Evolutionary conservation across 2,888 invertebrate genomes (phyloP), one percentile per base, ranked within the genome.

Genomic region (Pseudococcus longispinus): DNA sequence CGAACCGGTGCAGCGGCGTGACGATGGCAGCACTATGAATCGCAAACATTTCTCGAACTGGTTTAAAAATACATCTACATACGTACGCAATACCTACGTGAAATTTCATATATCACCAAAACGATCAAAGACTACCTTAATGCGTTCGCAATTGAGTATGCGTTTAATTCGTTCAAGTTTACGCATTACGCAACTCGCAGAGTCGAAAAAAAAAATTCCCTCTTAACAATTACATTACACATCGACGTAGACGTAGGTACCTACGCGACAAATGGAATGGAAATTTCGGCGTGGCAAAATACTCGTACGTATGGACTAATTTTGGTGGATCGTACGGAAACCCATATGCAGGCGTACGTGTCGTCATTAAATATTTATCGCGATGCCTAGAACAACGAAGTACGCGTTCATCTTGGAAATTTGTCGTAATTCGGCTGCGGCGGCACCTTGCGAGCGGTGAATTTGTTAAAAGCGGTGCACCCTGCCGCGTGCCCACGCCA

Each of bases 81-180:
- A 65, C 13, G 18, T 70, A 70, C 70, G 29, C 29, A 32, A 29
- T 29, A 37, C 37, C 37, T 37, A 26, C 70, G 70, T 32, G 29
- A 70, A 70, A 70, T 70, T 70, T 70, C 70, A 15, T 70, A 70
- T 70, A 26, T 60, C 60, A 60, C 60, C 60, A 23, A 60, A 70
- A 70, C 29, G 29, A 70, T 70, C 70, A 29, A 70, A 70, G 29
- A 26, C 70, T 70, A 70, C 70, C 70, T 70, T 70, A 70, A 70
- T 70, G 18, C 70, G 70, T 70, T 70, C 70, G 70, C 29, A 70
- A 70, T 70, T 70, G 70, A 70, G 70, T 29, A 18, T 29, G 29
- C 70, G 70, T 70, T 70, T 70, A 70, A 70, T 70, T 70, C 70
- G 70, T 70, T 70, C 70, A 29, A 29, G 70, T 70, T 70, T 70